A percentile compares a stretch with the other conserved stretches of the same genome.
These are phyloP conservation scores for Perccottus glenii DNA, from an alignment of 2,113 vertebrate species.

Conservation along the genomic window DNA sequence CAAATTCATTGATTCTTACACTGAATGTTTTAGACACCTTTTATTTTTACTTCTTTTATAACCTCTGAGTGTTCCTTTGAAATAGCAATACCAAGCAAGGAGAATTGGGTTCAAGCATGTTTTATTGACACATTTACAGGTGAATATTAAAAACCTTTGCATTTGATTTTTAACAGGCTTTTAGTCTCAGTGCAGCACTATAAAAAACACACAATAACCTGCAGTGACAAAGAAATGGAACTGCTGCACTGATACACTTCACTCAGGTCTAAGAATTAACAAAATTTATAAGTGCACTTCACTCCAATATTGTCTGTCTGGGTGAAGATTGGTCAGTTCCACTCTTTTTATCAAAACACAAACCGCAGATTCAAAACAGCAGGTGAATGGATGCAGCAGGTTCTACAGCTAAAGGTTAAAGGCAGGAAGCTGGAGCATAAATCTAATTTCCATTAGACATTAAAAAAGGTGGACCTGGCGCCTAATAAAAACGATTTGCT, in stretches of 20 bases:
- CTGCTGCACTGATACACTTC: not conserved
- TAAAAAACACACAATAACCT: not conserved
- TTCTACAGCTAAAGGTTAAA: too few species aligned
- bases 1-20: conserved; percentile 8
- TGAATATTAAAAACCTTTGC: not conserved
- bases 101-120: not conserved
- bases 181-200: not conserved
- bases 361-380: too few species aligned
- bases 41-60: not conserved
- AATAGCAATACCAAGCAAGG: not conserved
- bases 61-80: conserved; percentile 5
- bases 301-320: not conserved
- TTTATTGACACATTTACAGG: conserved; percentile 6
- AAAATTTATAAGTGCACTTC: not conserved
- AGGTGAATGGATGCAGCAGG: too few species aligned
- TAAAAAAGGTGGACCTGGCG: too few species aligned
- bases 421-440: too few species aligned
- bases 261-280: not conserved
- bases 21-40: conserved; percentile 14
- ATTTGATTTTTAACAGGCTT: not conserved
- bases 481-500: too few species aligned
- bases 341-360: not conserved
- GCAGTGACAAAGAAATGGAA: not conserved
- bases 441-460: too few species aligned
- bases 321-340: not conserved